Percentiles rank a stretch among this genome's conserved stretches.
Conservation (phyloP, 2,888 invertebrate genomes). For the Melinopterus prodromus region DNA sequence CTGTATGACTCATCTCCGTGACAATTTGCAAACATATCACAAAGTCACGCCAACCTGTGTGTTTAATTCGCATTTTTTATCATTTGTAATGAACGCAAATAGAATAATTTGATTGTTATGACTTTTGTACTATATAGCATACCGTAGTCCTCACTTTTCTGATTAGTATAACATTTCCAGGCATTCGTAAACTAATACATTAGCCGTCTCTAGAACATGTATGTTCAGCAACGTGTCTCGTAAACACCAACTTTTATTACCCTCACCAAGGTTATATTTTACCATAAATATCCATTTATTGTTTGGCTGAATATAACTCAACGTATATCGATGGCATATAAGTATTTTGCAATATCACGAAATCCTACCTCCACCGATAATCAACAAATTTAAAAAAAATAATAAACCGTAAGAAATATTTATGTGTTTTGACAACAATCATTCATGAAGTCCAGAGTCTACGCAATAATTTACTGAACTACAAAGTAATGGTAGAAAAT, state of each 20-base stretch:
- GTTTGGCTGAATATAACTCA: neutral
- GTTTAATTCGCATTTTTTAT: neutral
- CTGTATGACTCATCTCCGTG: neutral
- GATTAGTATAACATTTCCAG: neutral
- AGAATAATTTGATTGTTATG: neutral
- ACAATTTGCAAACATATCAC: neutral
- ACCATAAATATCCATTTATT: neutral
- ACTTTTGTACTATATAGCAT: neutral
- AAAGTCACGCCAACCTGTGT: neutral
- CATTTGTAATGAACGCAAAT: neutral
- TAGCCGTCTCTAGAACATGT: neutral
- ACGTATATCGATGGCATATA: too few species aligned
- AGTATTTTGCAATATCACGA: too few species aligned
- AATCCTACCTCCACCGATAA: too few species aligned
- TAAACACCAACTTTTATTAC: neutral
- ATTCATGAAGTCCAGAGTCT: too few species aligned
- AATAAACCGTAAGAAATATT: too few species aligned
- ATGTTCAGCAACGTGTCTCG: neutral
- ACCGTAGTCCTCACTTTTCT: neutral
- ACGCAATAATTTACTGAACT: too few species aligned
- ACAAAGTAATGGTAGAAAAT: neutral
- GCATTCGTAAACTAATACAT: neutral
- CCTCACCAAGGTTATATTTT: neutral
- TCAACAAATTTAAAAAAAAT: too few species aligned
- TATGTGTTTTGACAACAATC: too few species aligned